These are phyloP conservation scores for Crotalus horridus DNA, from an alignment of 2,113 vertebrate genomes.

Conservation along the genomic window DNA sequence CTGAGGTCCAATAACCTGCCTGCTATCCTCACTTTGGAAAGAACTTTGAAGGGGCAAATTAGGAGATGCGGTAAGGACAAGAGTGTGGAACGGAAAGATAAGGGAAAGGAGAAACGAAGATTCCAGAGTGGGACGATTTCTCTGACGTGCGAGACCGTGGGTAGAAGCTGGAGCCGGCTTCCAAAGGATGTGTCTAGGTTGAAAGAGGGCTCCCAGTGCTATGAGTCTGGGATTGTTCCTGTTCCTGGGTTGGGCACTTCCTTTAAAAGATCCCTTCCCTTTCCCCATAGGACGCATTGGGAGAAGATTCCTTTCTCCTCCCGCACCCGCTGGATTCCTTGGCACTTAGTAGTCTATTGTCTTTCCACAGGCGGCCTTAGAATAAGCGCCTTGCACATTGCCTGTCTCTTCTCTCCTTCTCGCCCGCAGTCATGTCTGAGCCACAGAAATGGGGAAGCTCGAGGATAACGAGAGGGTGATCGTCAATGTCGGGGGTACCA, in stretches of 20 bases:
- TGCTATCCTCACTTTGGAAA: no score
- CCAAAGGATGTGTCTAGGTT: background rate
- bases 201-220: background rate
- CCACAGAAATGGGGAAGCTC: slow-evolving; percentile 94
- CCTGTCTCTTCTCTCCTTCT: background rate
- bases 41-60: background rate
- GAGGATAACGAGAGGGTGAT: slow-evolving; percentile 97
- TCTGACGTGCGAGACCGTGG: background rate
- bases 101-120: background rate
- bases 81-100: background rate
- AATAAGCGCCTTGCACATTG: slow-evolving; percentile 26
- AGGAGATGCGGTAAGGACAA: background rate
- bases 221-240: background rate
- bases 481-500: slow-evolving; percentile 96
- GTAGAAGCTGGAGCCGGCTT: background rate
- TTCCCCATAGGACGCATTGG: background rate
- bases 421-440: slow-evolving; percentile 87
- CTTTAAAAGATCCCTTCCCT: background rate
- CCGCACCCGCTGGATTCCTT: background rate
- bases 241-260: background rate
- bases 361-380: background rate
- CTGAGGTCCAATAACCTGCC: background rate
- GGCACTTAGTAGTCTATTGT: background rate
- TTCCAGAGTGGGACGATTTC: no score
- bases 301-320: background rate